These are phyloP conservation scores for Dendronephthya gigantea DNA, from an alignment of 64 coral and sea anemone species.

Conservation along the genomic window DNA sequence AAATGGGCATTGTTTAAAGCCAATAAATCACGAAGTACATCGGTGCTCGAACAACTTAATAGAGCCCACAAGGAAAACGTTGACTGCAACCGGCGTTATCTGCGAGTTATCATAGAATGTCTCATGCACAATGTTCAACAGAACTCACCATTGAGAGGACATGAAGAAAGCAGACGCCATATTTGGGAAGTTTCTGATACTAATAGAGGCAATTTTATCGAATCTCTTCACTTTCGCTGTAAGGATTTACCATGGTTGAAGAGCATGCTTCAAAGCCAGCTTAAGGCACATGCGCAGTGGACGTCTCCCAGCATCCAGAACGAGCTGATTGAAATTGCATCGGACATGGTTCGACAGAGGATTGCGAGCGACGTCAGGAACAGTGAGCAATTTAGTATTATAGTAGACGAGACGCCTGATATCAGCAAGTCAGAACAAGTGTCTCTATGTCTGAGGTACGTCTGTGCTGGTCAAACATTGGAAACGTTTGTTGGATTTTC, in stretches of 20 bases:
- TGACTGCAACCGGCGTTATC: no score
- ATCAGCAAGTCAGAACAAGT: slow-evolving; percentile 42
- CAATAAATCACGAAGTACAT: not conserved
- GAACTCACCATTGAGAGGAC: no score
- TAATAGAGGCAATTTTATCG: no score
- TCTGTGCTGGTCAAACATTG: slow-evolving; percentile 38
- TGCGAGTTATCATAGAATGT: no score
- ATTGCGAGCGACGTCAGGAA: slow-evolving; percentile 28
- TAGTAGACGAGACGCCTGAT: slow-evolving; percentile 45
- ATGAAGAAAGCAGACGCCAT: no score
- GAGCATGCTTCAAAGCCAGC: slow-evolving; percentile 14
- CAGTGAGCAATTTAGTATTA: slow-evolving; percentile 32
- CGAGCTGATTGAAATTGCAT: slow-evolving; percentile 41
- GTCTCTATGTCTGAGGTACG: slow-evolving; percentile 46
- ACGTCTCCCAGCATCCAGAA: slow-evolving; percentile 41
- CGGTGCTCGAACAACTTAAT: not conserved
- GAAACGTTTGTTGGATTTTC: slow-evolving; percentile 47
- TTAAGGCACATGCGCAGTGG: slow-evolving; percentile 29
- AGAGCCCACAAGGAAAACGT: no score
- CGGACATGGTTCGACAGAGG: slow-evolving; percentile 32
- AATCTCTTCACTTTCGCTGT: no score
- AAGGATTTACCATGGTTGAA: not conserved
- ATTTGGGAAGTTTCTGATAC: no score
- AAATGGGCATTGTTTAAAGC: no score
- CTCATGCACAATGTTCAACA: no score